Conservation (phyloP, 37 sponge, comb jelly and placozoan genomes). For the Oscarella lobularis region DNA sequence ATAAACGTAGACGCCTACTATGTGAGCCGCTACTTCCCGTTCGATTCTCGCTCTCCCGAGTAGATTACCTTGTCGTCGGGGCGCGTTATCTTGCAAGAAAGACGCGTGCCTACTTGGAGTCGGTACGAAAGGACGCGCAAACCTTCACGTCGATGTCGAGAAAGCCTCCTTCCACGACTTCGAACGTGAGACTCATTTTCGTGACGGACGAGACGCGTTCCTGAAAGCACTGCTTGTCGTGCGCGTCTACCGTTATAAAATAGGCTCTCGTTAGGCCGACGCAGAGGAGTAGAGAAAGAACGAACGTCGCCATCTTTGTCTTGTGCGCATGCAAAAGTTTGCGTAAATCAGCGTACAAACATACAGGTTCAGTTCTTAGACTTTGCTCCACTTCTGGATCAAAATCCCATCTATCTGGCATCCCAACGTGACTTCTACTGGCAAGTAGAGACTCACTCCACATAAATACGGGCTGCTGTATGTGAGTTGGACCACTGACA, state of each 20-base stretch:
- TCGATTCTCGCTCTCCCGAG: constrained; percentile 80
- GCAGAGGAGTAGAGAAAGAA: no score
- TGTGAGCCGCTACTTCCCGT: constrained; percentile 95
- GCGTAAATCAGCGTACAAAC: no score
- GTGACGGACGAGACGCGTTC: constrained; percentile 76
- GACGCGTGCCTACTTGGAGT: not conserved
- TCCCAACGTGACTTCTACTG: not conserved
- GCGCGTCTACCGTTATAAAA: constrained; percentile 81
- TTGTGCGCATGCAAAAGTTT: no score
- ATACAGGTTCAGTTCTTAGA: no score
- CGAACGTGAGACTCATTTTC: constrained; percentile 93
- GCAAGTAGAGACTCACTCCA: constrained; percentile 41
- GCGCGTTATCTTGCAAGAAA: constrained; percentile 45
- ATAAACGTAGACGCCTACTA: constrained; percentile 88
- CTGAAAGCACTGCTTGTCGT: constrained; percentile 84
- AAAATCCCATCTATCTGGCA: not conserved
- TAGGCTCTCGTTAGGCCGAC: no score
- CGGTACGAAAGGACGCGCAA: no score
- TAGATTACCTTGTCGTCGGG: constrained; percentile 80
- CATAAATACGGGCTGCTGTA: constrained; percentile 81
- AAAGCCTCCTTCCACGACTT: constrained; percentile 98
- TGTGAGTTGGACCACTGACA: constrained; percentile 77
- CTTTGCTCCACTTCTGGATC: no score
- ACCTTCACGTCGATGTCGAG: constrained; percentile 96
- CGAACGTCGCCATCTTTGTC: no score